Evolutionary conservation across 1,140 invertebrate species (phyloP).

Genomic region (Bombus picipes): DNA sequence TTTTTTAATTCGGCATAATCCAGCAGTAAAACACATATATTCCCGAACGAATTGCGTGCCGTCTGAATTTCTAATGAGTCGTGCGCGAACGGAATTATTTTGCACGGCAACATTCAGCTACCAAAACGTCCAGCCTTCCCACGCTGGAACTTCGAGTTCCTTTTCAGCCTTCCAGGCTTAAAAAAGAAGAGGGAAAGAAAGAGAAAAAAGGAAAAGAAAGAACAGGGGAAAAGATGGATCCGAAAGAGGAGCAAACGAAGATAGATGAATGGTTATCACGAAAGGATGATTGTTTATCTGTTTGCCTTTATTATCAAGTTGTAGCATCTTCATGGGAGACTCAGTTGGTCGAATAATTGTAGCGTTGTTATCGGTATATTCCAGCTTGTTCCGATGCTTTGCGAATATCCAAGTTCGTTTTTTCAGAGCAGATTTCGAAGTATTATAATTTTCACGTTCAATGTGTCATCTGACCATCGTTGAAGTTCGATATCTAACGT

Average conservation of each 20-base stretch:
- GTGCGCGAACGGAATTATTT: neutral
- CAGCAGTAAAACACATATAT: neutral
- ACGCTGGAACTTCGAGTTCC: neutral
- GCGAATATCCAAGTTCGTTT: no score
- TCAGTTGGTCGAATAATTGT: no score
- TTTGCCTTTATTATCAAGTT: neutral
- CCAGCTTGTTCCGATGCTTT: no score
- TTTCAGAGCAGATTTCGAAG: no score
- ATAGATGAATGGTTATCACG: neutral
- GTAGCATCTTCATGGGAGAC: neutral
- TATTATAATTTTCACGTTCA: no score
- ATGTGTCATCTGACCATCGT: no score
- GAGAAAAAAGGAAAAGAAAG: neutral
- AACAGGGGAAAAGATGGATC: neutral
- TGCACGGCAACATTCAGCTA: neutral
- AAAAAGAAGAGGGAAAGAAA: fast-evolving
- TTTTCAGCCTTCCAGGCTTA: neutral
- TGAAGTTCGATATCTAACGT: no score
- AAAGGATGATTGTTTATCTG: neutral
- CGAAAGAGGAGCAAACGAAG: neutral
- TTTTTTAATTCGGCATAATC: constrained; percentile 3
- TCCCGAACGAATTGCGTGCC: neutral
- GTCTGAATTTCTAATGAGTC: constrained; percentile 12
- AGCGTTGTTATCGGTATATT: no score
- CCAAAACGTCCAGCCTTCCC: neutral